Evolutionary conservation across 2,797 vertebrate genomes (phyloP).

Genomic region (Anabacerthia variegaticeps): DNA sequence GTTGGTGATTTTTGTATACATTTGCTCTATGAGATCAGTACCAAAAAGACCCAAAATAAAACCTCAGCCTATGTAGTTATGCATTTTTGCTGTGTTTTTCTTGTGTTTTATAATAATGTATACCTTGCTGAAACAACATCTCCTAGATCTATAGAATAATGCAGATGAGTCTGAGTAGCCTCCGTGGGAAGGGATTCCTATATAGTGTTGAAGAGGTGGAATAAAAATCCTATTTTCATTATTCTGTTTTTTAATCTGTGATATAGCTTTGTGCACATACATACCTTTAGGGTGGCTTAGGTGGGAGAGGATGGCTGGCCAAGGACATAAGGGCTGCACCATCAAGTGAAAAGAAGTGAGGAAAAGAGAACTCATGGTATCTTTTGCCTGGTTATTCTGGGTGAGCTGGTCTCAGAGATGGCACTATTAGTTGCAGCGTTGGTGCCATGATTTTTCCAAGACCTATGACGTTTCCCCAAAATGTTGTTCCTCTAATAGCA

Average conservation of each 20-base stretch:
- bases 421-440: fast-evolving
- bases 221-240: neutral
- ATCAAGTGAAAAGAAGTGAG: neutral
- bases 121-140: neutral
- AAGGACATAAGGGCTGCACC: neutral
- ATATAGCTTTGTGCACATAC: neutral
- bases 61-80: neutral
- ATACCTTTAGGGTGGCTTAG: neutral
- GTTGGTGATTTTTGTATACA: constrained; percentile 18
- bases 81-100: neutral
- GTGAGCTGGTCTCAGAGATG: neutral
- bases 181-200: neutral
- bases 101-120: neutral
- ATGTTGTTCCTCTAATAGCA: neutral
- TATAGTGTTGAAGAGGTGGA: neutral
- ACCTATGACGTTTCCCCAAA: neutral
- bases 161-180: neutral
- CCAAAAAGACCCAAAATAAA: neutral
- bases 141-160: neutral
- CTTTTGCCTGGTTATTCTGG: neutral
- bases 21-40: neutral
- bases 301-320: neutral
- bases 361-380: fast-evolving
- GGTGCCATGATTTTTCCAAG: neutral
- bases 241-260: neutral